Evolutionary conservation across 2,113 vertebrate genomes (phyloP).

Genomic region (Chaenocephalus aceratus): DNA sequence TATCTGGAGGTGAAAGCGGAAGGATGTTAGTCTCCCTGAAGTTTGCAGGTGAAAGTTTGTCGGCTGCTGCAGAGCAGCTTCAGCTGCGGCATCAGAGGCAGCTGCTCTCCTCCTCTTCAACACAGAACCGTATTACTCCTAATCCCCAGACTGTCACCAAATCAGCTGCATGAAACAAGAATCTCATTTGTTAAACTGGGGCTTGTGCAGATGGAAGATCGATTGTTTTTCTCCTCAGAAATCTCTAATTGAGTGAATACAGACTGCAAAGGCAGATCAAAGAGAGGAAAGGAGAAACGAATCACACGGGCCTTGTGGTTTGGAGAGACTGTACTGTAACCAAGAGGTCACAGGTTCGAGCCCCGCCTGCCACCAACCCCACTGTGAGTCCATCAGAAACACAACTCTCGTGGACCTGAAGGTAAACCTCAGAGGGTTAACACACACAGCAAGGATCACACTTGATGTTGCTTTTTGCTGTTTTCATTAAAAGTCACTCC

Average conservation of each 20-base stretch:
- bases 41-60: neutral
- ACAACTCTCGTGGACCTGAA: neutral
- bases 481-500: slow-evolving; percentile 97
- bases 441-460: slow-evolving; percentile 85
- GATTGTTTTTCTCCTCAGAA: slow-evolving; percentile 95
- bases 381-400: neutral
- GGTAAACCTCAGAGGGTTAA: slow-evolving; percentile 31
- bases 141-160: slow-evolving; percentile 93
- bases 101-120: slow-evolving; percentile 49
- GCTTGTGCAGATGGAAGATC: slow-evolving; percentile 97
- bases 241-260: slow-evolving; percentile 97
- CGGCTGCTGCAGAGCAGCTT: neutral
- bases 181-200: slow-evolving; percentile 96
- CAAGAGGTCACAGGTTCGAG: slow-evolving; percentile 46
- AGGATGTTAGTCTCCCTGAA: too few species aligned
- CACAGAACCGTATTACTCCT: slow-evolving; percentile 95
- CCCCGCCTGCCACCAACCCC: neutral
- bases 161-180: slow-evolving; percentile 96
- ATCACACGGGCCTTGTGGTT: slow-evolving; percentile 51
- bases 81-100: slow-evolving; percentile 29
- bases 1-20: neutral
- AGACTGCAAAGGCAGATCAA: slow-evolving; percentile 82
- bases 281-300: slow-evolving; percentile 22
- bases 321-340: slow-evolving; percentile 42
- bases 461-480: slow-evolving; percentile 79